Evolutionary conservation across 2,797 vertebrate genomes (phyloP), one percentile per base, ranked within the genome.

Genomic region (Crypturellus tataupa): DNA sequence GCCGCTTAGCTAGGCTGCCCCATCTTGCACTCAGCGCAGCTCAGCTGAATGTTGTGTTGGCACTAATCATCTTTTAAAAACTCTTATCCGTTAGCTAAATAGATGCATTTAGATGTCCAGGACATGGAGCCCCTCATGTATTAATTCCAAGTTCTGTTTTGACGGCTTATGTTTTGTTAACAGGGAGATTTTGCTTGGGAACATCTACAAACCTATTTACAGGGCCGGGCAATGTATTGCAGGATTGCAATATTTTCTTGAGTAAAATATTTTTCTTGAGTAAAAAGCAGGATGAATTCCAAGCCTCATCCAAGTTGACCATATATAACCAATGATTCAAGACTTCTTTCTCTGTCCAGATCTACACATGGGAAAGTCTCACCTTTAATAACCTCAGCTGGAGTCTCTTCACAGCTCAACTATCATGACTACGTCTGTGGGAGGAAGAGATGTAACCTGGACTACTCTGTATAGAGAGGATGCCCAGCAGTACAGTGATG

Each of bases 191-290:
- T 89, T 82, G 2, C 44, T 82, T 56, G 23, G 23, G 25, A 82
- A 44, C 23, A 29, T 47, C 51, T 60, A 47, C 12, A 31, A 2
- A 18, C 0, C 1, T 51, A n/a, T 73, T 85, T 89, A 51, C 27
- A 87, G 82, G 24, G 68, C 24, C 79, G 89, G 53, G n/a, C 79
- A 92, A 78, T 44, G 37, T 89, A 65, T 64, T 92, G n/a, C 73
- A 95, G 94, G 95, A 80, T 87, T 94, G n/a, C 94, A 44, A 49
- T 71, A 49, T 75, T 68, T 70, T 81, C 65, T 89, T 95, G 77
- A 85, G 46, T 87, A 94, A 95, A 96, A 85, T n/a, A n/a, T n/a
- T 75, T 68, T 70, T 81, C 65, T 89, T 95, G 77, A 85, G 46
- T 87, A 94, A 95, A 96, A 85, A 85, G 11, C 35, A 47, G 20